Conservation (phyloP, 2,888 invertebrate species). For the Eumerus sabulonum region DNA sequence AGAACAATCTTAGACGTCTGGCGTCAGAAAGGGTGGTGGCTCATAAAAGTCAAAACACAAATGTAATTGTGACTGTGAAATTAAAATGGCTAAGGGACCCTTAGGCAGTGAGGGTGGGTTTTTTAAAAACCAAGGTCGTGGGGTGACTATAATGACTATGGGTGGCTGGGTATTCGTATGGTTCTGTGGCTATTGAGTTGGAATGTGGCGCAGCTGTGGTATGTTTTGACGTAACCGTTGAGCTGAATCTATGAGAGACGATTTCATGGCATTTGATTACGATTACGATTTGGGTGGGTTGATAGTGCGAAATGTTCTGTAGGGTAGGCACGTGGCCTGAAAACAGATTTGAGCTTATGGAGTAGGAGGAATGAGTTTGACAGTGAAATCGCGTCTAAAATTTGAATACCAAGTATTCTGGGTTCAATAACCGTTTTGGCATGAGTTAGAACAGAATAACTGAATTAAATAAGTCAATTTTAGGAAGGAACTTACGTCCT, state of each 20-base stretch:
- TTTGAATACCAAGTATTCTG: no score
- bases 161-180: neutral
- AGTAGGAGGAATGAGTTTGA: no score
- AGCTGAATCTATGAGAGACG: constrained; percentile 27
- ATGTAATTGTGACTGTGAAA: constrained; percentile 55
- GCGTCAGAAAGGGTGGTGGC: constrained; percentile 62
- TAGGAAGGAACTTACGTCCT: no score
- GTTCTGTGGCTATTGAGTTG: no score
- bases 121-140: constrained; percentile 57
- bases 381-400: no score
- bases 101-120: constrained; percentile 3
- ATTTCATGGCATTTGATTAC: constrained; percentile 39
- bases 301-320: constrained; percentile 13
- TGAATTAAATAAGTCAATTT: no score
- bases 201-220: neutral
- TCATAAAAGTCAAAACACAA: constrained; percentile 51
- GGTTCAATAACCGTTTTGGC: no score
- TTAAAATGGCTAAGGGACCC: constrained; percentile 44
- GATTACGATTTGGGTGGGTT: constrained; percentile 7
- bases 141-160: neutral
- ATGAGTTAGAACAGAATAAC: no score
- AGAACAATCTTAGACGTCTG: constrained; percentile 57
- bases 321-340: neutral
- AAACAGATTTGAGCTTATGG: neutral
- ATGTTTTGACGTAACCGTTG: constrained; percentile 21